These are phyloP conservation scores for Temnothorax curvispinosus DNA, from an alignment of 1,140 invertebrate genomes.

Conservation along the genomic window DNA sequence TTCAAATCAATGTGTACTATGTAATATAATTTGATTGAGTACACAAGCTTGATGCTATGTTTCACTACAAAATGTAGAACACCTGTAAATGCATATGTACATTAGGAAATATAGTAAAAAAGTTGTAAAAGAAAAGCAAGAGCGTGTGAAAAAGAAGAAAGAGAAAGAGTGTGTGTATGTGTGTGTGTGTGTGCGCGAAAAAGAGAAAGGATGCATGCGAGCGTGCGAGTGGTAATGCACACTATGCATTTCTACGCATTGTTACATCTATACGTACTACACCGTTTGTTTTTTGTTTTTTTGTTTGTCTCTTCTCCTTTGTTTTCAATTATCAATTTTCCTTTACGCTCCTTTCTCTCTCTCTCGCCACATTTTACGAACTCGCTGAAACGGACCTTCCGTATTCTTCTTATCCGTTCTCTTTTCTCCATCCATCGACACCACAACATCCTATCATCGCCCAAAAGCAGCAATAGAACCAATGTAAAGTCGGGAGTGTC, in stretches of 20 bases:
- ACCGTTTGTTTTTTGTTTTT: constrained; percentile 84
- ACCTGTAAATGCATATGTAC: constrained; percentile 71
- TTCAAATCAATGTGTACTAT: constrained; percentile 5
- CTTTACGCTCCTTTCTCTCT: constrained; percentile 75
- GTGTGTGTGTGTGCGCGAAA: background rate
- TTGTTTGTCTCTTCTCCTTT: constrained; percentile 84
- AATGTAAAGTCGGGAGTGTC: constrained; percentile 96
- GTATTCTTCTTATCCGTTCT: constrained; percentile 63
- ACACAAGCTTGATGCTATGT: constrained; percentile 24
- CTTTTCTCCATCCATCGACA: constrained; percentile 62
- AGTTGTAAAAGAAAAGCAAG: background rate
- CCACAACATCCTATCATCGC: constrained; percentile 81
- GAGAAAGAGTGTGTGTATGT: too few relatives aligned
- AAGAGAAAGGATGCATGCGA: constrained; percentile 18
- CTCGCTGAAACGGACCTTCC: constrained; percentile 67
- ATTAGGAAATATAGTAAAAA: constrained; percentile 39
- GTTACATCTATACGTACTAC: constrained; percentile 85
- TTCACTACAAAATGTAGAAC: constrained; percentile 48
- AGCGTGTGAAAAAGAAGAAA: background rate
- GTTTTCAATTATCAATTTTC: constrained; percentile 84
- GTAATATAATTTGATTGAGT: constrained; percentile 35
- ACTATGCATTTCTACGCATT: constrained; percentile 80
- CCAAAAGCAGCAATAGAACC: constrained; percentile 91
- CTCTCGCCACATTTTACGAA: constrained; percentile 74
- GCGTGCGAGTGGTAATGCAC: constrained; percentile 46